phyloP scores from a whole-genome alignment of 2,888 invertebrate species.

The Tachina lurida region DNA sequence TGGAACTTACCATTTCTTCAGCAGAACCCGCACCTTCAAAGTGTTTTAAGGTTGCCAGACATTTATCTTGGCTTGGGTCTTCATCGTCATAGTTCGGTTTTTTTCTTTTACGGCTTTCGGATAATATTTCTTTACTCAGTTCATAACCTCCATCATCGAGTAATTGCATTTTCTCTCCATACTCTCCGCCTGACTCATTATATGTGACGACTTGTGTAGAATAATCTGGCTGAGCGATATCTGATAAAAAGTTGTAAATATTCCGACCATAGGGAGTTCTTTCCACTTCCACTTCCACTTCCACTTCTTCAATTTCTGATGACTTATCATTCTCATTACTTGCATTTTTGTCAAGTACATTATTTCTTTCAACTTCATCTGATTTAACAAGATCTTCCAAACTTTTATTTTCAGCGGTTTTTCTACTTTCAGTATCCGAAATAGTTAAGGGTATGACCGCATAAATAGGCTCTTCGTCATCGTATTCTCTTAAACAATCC shows the following conservation, averaged over 20 bases:
- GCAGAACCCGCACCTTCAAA: not conserved
- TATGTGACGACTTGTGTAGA: constrained; percentile 11
- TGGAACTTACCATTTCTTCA: constrained; percentile 68
- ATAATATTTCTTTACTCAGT: constrained; percentile 53
- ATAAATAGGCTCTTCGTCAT: constrained; percentile 18
- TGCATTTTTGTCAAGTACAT: not conserved
- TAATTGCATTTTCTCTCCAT: constrained; percentile 21
- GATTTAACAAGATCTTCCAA: not conserved
- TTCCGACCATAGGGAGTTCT: not conserved
- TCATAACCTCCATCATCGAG: constrained; percentile 49
- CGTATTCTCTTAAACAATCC: constrained; percentile 9
- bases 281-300: not conserved
- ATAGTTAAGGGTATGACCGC: not conserved
- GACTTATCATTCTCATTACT: not conserved
- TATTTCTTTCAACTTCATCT: not conserved
- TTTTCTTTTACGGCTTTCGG: constrained; percentile 46
- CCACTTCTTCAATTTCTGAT: not conserved
- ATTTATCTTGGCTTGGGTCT: constrained; percentile 47
- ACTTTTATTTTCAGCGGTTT: not conserved
- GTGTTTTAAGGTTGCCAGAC: constrained; percentile 71
- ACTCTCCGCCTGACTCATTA: constrained; percentile 25
- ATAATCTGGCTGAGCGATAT: not conserved
- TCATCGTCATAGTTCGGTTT: constrained; percentile 66
- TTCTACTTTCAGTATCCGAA: not conserved
- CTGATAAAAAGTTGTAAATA: constrained; percentile 29